Percentiles rank a stretch among this genome's conserved stretches.
These are phyloP conservation scores for Drosophila anceps DNA, from an alignment of 2,888 invertebrate genomes.

Conservation along the genomic window DNA sequence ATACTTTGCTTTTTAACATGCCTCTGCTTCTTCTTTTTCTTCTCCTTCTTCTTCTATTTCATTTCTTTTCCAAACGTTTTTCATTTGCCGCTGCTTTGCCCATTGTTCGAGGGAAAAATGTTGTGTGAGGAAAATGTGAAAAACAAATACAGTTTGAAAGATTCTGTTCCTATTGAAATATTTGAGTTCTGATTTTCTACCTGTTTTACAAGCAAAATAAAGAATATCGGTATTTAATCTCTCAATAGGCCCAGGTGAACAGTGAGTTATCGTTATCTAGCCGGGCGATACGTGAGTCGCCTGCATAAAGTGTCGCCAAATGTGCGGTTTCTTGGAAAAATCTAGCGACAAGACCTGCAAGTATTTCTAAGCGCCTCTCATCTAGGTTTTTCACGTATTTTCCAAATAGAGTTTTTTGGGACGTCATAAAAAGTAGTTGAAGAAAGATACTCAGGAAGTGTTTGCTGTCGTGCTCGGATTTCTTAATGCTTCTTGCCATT, in stretches of 20 bases:
- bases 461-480: slow-evolving; percentile 58
- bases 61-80: slow-evolving; percentile 27
- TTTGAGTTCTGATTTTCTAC: slow-evolving; percentile 48
- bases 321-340: slow-evolving; percentile 52
- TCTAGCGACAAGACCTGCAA: slow-evolving; percentile 20
- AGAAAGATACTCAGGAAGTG: slow-evolving; percentile 40
- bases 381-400: slow-evolving; percentile 15
- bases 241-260: slow-evolving; percentile 30
- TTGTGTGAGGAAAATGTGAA: slow-evolving; percentile 53
- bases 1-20: slow-evolving; percentile 7
- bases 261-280: slow-evolving; percentile 45
- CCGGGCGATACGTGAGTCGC: slow-evolving; percentile 47
- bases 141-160: slow-evolving; percentile 56
- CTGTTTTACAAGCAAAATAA: slow-evolving; percentile 55
- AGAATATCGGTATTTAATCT: slow-evolving; percentile 34
- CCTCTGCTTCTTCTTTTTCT: slow-evolving; percentile 8
- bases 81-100: slow-evolving; percentile 37
- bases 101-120: slow-evolving; percentile 11
- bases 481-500: slow-evolving; percentile 64
- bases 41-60: slow-evolving; percentile 16
- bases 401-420: slow-evolving; percentile 1
- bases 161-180: slow-evolving; percentile 37
- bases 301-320: slow-evolving; percentile 52
- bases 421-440: slow-evolving; percentile 4
- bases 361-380: slow-evolving; percentile 12